Evolutionary conservation across 2,888 invertebrate genomes (phyloP).

Genomic region (Apantesis nais): DNA sequence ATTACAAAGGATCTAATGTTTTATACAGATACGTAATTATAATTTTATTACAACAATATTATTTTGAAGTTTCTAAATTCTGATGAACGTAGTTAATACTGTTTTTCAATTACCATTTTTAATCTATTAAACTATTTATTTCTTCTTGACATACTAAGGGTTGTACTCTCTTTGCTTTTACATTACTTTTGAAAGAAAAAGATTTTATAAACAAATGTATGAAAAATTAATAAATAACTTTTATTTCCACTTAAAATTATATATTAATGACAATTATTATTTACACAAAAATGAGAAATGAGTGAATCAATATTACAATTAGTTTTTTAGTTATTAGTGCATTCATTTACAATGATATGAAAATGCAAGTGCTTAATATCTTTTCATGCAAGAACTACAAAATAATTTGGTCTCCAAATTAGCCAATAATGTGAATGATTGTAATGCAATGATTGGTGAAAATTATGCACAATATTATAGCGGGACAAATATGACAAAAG

Average conservation of each 20-base stretch:
- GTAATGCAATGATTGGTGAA: background rate
- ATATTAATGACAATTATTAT: constrained; percentile 18
- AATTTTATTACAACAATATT: background rate
- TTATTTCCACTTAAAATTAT: constrained; percentile 31
- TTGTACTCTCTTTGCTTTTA: background rate
- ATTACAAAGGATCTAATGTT: background rate
- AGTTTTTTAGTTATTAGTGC: constrained; percentile 48
- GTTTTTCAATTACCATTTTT: no score
- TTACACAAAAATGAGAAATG: constrained; percentile 27
- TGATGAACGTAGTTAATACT: background rate
- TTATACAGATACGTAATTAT: no score
- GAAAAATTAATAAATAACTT: background rate
- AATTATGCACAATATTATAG: constrained; percentile 10
- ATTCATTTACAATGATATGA: constrained; percentile 44
- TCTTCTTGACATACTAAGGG: background rate
- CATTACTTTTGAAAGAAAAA: background rate
- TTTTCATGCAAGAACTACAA: constrained; percentile 38
- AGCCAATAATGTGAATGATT: background rate
- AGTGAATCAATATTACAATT: constrained; percentile 23
- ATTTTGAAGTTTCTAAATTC: background rate
- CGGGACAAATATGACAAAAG: constrained; percentile 1
- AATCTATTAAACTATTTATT: no score
- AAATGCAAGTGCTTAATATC: constrained; percentile 21
- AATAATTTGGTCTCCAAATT: constrained; percentile 1
- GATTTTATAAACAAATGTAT: background rate